Percentiles rank a stretch among this genome's conserved stretches.
Conservation (phyloP, 2,888 invertebrate species). For the Notocelia uddmanniana region DNA sequence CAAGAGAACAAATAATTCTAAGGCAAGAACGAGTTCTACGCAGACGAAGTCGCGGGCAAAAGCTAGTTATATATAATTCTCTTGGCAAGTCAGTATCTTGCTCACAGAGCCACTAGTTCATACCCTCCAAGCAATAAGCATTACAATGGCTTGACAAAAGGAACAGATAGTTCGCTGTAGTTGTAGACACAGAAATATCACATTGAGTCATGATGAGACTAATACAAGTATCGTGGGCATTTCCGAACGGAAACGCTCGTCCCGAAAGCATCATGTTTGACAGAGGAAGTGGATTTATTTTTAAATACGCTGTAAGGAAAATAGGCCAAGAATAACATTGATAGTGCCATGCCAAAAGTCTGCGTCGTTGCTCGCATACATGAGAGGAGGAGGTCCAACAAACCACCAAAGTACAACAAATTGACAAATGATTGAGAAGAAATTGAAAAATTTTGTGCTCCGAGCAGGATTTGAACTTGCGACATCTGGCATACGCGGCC, state of each 20-base stretch:
- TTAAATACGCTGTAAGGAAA: constrained; percentile 9
- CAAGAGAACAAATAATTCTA: too few species aligned
- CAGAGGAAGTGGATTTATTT: constrained; percentile 23
- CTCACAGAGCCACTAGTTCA: too few species aligned
- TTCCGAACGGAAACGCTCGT: constrained; percentile 27
- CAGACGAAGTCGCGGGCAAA: too few species aligned
- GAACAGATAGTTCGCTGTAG: not conserved
- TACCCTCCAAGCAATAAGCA: not conserved
- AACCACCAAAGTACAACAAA: too few species aligned
- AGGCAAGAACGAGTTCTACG: too few species aligned
- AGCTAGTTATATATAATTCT: too few species aligned
- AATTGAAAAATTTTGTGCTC: too few species aligned
- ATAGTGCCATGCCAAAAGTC: not conserved
- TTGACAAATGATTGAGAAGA: too few species aligned
- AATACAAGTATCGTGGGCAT: not conserved
- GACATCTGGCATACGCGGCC: too few species aligned
- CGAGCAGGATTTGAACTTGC: too few species aligned
- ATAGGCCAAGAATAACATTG: not conserved
- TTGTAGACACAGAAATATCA: constrained; percentile 12
- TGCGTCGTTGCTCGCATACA: not conserved
- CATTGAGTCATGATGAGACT: constrained; percentile 11
- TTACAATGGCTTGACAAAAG: not conserved
- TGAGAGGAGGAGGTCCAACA: too few species aligned
- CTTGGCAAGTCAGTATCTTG: too few species aligned
- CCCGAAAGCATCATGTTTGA: constrained; percentile 2